phyloP scores from a whole-genome alignment of 2,113 vertebrate genomes.

The Leptosomus discolor region DNA sequence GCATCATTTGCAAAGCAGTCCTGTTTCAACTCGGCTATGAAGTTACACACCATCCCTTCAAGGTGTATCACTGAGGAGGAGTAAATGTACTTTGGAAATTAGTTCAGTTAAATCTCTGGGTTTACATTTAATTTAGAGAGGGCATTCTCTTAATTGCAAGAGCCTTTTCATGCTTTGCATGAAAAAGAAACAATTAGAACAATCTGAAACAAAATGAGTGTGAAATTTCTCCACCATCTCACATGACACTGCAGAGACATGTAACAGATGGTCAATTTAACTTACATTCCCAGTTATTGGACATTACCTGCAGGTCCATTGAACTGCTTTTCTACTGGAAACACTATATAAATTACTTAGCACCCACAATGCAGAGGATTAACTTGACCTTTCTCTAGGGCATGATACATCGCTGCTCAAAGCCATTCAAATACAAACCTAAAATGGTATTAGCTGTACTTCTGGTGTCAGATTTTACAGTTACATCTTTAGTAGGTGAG shows the following conservation, averaged over 20 bases:
- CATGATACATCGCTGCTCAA: not conserved
- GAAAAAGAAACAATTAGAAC: slow-evolving; percentile 48
- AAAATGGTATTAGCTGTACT: not conserved
- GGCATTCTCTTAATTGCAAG: not conserved
- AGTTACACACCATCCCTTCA: not conserved
- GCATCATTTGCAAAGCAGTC: not conserved
- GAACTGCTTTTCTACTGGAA: slow-evolving; percentile 48
- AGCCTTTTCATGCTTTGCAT: slow-evolving; percentile 31
- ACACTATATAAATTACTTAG: slow-evolving; percentile 2
- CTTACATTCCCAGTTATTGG: slow-evolving; percentile 51
- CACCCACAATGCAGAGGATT: not conserved
- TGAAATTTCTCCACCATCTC: slow-evolving; percentile 51
- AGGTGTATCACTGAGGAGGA: not conserved
- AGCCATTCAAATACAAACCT: not conserved
- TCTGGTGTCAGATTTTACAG: not conserved
- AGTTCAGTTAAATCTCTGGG: not conserved
- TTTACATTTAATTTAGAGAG: slow-evolving; percentile 49
- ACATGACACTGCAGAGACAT: not conserved
- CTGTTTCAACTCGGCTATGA: not conserved
- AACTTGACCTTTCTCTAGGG: slow-evolving; percentile 8
- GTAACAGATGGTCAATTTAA: slow-evolving; percentile 61
- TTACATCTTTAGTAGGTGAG: not conserved
- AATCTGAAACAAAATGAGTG: slow-evolving; percentile 47
- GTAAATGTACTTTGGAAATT: not conserved
- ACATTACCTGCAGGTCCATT: slow-evolving; percentile 42